phyloP scores from a whole-genome alignment of 2,797 vertebrate species.

The Picus viridis region DNA sequence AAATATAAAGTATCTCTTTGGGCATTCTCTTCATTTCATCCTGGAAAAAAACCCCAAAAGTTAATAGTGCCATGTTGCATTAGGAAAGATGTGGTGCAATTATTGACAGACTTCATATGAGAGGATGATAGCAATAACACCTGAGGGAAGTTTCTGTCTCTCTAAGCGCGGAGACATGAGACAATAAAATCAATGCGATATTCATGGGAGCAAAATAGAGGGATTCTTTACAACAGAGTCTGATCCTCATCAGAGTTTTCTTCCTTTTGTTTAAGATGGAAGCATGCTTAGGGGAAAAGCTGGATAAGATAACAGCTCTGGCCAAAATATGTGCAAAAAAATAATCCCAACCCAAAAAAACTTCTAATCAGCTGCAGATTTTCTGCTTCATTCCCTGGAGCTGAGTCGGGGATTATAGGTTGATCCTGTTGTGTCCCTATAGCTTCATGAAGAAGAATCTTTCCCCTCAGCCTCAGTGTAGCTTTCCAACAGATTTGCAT shows the following conservation, averaged over 20 bases:
- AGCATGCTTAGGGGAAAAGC: constrained; percentile 38
- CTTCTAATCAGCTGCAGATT: constrained; percentile 55
- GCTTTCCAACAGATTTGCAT: background rate
- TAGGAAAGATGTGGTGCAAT: constrained; percentile 46
- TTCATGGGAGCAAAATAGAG: constrained; percentile 31
- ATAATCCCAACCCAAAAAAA: background rate
- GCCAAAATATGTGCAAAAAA: background rate
- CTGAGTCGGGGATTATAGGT: background rate
- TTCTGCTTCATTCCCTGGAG: constrained; percentile 1
- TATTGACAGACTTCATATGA: constrained; percentile 58
- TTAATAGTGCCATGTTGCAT: constrained; percentile 50
- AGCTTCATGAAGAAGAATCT: background rate
- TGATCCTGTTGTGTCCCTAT: background rate
- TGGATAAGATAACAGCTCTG: constrained; percentile 13
- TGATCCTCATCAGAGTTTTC: constrained; percentile 30
- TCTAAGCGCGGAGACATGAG: background rate
- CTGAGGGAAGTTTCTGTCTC: constrained; percentile 54
- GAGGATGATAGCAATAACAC: constrained; percentile 44
- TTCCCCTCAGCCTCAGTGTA: background rate
- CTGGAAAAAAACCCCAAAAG: background rate
- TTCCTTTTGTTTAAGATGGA: constrained; percentile 42
- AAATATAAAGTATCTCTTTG: constrained; percentile 22
- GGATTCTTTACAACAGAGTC: background rate
- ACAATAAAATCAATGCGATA: constrained; percentile 57
- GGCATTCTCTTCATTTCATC: constrained; percentile 45